phyloP scores from a whole-genome alignment of 2,888 invertebrate genomes.

The Sinotaia quadrata region DNA sequence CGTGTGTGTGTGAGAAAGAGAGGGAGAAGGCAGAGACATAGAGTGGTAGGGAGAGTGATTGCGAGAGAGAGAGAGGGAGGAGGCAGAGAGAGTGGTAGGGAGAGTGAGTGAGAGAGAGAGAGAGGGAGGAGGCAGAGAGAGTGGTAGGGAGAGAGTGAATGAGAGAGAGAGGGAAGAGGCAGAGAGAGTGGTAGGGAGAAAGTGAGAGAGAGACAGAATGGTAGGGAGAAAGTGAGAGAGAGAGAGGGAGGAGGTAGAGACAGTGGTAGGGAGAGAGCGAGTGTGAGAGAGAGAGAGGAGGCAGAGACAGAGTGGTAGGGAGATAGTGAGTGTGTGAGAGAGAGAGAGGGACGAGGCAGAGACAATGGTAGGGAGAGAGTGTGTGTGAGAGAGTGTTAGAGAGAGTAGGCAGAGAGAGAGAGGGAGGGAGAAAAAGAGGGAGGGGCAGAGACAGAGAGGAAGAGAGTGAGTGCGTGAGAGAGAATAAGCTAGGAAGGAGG shows the following conservation, averaged over 20 bases:
- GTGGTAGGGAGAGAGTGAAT: too few relatives aligned
- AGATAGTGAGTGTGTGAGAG: too few relatives aligned
- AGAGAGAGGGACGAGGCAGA: too few relatives aligned
- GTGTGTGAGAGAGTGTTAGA: too few relatives aligned
- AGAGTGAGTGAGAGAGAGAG: neutral
- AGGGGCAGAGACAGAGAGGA: too few relatives aligned
- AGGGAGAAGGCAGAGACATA: neutral
- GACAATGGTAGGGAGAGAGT: too few relatives aligned
- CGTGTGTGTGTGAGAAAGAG: too few relatives aligned
- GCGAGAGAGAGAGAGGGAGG: neutral
- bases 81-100: neutral
- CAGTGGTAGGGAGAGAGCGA: neutral
- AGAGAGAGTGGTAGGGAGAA: neutral
- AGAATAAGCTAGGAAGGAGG: too few relatives aligned
- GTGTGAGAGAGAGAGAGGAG: neutral
- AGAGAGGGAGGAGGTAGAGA: conserved; percentile 3
- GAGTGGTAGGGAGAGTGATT: neutral
- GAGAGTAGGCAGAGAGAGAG: too few relatives aligned
- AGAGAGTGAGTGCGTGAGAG: too few relatives aligned
- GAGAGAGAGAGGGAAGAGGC: neutral
- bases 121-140: neutral
- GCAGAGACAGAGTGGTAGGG: neutral
- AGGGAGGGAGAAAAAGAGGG: too few relatives aligned
- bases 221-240: too few relatives aligned
- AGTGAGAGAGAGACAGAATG: neutral